phyloP scores from a whole-genome alignment of 1,140 invertebrate species.

The Rhopalosiphum padi region DNA sequence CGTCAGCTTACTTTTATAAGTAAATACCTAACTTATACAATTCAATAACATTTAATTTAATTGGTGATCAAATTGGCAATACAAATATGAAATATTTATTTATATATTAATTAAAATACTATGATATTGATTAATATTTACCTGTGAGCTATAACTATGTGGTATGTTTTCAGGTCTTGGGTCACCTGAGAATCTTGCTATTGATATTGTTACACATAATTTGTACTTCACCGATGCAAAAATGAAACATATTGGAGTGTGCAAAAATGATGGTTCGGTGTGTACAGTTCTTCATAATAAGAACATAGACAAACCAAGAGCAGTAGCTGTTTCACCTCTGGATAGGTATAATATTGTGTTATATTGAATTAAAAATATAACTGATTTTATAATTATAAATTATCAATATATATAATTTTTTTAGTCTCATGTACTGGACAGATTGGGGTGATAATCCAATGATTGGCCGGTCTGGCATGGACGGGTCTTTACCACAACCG shows the following conservation, averaged over 20 bases:
- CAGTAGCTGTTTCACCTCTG: conserved; percentile 70
- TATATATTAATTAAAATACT: too few relatives aligned
- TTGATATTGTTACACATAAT: conserved; percentile 83
- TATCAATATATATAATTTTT: conserved; percentile 54
- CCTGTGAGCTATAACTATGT: background rate
- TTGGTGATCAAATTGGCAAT: too few relatives aligned
- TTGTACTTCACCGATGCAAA: conserved; percentile 82
- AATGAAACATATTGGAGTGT: conserved; percentile 77
- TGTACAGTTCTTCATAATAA: conserved; percentile 71
- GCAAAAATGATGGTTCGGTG: conserved; percentile 69
- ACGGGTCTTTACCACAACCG: conserved; percentile 72
- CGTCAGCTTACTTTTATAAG: too few relatives aligned
- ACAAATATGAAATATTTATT: too few relatives aligned
- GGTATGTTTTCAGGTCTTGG: conserved; percentile 68
- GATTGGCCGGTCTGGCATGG: conserved; percentile 84
- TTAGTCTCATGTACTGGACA: conserved; percentile 82
- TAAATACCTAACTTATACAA: too few relatives aligned
- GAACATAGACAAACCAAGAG: conserved; percentile 69
- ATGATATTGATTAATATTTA: background rate
- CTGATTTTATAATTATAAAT: background rate
- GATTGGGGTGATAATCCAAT: conserved; percentile 79
- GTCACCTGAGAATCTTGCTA: conserved; percentile 76
- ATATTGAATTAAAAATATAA: conserved; percentile 32
- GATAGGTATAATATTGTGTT: conserved; percentile 66
- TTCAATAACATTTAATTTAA: too few relatives aligned